Evolutionary conservation across 2,113 vertebrate genomes (phyloP).

Genomic region (Datnioides undecimradiatus): DNA sequence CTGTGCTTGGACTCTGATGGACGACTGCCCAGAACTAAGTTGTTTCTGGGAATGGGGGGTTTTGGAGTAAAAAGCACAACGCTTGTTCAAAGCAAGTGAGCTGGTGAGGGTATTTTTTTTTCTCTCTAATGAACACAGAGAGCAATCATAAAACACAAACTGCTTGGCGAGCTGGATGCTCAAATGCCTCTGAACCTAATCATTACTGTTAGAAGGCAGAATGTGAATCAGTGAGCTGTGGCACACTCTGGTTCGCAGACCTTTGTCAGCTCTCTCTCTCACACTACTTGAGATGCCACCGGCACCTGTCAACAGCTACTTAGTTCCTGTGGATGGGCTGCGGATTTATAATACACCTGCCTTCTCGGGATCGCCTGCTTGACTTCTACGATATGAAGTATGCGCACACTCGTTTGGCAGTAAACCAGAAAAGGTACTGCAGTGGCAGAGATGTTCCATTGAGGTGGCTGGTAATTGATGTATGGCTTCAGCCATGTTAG

Average conservation of each 20-base stretch:
- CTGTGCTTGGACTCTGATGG: conserved; percentile 55
- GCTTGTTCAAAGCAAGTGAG: conserved; percentile 45
- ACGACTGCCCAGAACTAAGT: conserved; percentile 68
- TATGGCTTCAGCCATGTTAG: conserved; percentile 69
- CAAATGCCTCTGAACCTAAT: conserved; percentile 49
- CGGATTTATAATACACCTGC: conserved; percentile 64
- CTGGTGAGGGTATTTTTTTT: conserved; percentile 15
- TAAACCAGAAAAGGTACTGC: conserved; percentile 65
- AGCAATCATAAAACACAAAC: conserved; percentile 58
- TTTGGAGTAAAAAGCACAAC: conserved; percentile 47
- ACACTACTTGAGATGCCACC: conserved; percentile 26
- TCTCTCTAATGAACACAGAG: conserved; percentile 52
- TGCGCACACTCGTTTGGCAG: conserved; percentile 51
- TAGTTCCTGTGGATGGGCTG: conserved; percentile 61
- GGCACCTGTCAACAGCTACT: conserved; percentile 57
- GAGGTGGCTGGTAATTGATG: conserved; percentile 73
- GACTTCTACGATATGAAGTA: conserved; percentile 47
- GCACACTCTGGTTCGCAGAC: conserved; percentile 27
- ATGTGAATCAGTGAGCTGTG: conserved; percentile 34
- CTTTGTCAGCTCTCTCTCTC: conserved; percentile 42
- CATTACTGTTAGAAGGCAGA: conserved; percentile 31
- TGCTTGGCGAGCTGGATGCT: conserved; percentile 38
- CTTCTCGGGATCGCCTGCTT: conserved; percentile 36
- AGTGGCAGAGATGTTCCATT: conserved; percentile 61
- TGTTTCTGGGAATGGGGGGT: conserved; percentile 63